Evolutionary conservation across 37 sponge, comb jelly and placozoan genomes (phyloP), one percentile per base, ranked within the genome.

Genomic region (Ianthella basta): DNA sequence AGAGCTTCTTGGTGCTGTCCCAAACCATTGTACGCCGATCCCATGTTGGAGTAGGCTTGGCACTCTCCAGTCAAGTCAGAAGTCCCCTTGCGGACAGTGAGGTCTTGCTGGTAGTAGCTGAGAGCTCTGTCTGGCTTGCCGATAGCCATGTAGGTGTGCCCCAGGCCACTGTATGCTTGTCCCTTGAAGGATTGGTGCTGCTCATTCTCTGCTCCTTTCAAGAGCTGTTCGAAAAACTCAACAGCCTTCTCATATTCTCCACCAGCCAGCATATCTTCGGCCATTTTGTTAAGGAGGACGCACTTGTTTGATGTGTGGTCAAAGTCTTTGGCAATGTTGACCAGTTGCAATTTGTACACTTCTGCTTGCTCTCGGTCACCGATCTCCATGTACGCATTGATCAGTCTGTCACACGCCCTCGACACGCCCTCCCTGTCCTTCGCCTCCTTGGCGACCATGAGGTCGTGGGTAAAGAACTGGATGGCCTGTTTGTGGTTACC

Each of bases 401-500:
- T 84, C 35, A 97, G 89, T 60, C 87, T 91, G 84, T 91, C 92
- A 69, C 91, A 94, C 0, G 97, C 95, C 60, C 59, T 38, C 18
- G 93, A 88, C 91, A 97, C 92, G 0, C 93, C 94, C 38, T 89
- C 96, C 65, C 89, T 92, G 85, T 93, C 94, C 40, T 94, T 86
- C 15, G 91, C 63, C 82, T 91, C 94, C 57, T 94, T 96, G 67
- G 96, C 92, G 0, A 94, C 87, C 87, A 84, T 67, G 60, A 93
- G 88, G 78, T 90, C 95, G 56, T 91, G 91, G 55, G 94, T 92
- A 60, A 87, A 96, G 83, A 75, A 94, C 65, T 91, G 88, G 24
- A 92, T 88, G 6, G 96, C 96, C 56, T 96, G 88, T n/a, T 80
- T 85, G 83, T 92, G 80, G 86, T 91, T 88, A 15, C 92, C 95